Evolutionary conservation across 2,888 invertebrate genomes (phyloP).

Genomic region (Perdita meconis): DNA sequence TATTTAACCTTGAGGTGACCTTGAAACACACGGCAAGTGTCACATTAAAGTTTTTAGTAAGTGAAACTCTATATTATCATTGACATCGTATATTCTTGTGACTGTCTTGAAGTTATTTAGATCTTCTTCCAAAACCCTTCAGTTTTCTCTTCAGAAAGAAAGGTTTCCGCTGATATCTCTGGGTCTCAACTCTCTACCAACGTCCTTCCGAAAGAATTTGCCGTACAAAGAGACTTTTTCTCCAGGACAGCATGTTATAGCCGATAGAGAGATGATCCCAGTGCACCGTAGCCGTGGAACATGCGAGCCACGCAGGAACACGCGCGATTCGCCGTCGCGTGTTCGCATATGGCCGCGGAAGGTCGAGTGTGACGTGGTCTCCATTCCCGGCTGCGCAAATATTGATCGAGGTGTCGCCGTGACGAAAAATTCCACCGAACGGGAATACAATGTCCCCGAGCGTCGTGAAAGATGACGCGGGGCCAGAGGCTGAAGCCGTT

Average conservation of each 20-base stretch:
- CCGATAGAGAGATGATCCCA: background rate
- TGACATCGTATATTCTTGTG: too few species aligned
- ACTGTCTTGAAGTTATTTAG: too few species aligned
- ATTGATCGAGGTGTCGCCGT: conserved; percentile 83
- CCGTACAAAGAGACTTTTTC: too few species aligned
- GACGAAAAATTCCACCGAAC: conserved; percentile 84
- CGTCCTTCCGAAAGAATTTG: too few species aligned
- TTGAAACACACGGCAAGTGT: too few species aligned
- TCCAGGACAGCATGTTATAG: background rate
- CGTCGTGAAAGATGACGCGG: conserved; percentile 66
- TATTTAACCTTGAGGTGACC: too few species aligned
- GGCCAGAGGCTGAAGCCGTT: conserved; percentile 31
- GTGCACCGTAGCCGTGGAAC: conserved; percentile 11
- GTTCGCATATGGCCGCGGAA: conserved; percentile 83
- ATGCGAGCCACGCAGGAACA: conserved; percentile 18
- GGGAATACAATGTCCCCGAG: conserved; percentile 74
- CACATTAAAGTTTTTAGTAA: too few species aligned
- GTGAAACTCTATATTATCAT: too few species aligned
- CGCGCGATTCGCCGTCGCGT: conserved; percentile 63
- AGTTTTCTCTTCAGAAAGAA: too few species aligned
- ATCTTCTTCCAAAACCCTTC: too few species aligned
- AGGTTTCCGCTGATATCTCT: too few species aligned
- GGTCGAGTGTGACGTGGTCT: conserved; percentile 84
- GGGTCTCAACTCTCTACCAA: too few species aligned
- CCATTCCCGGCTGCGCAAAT: conserved; percentile 84